These are phyloP conservation scores for Chaetorhynchus papuensis DNA, from an alignment of 2,113 vertebrate species.

Conservation along the genomic window DNA sequence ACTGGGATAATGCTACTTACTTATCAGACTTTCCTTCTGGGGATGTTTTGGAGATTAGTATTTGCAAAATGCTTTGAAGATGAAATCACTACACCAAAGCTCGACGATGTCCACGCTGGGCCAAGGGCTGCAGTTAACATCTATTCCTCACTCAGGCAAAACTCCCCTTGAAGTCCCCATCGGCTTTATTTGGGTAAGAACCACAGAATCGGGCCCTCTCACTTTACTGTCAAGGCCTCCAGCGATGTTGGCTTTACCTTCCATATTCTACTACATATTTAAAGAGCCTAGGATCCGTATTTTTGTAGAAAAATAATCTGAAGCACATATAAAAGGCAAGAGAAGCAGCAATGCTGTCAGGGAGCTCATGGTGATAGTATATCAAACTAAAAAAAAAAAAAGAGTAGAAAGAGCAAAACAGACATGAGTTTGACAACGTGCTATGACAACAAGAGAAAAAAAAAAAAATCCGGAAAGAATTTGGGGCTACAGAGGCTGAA, in stretches of 20 bases:
- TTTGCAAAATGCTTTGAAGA: constrained; percentile 59
- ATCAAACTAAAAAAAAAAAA: constrained; percentile 49
- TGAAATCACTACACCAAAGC: constrained; percentile 37
- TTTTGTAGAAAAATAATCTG: constrained; percentile 49
- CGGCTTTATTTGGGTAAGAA: background rate
- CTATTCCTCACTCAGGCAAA: background rate
- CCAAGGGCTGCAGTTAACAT: constrained; percentile 8
- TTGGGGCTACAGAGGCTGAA: constrained; percentile 62
- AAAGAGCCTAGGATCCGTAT: background rate
- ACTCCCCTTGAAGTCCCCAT: background rate
- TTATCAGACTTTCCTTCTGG: constrained; percentile 58
- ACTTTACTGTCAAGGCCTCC: constrained; percentile 1
- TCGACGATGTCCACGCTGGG: background rate
- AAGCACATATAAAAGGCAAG: constrained; percentile 54
- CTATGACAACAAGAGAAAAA: constrained; percentile 40
- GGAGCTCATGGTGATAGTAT: constrained; percentile 55
- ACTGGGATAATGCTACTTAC: constrained; percentile 44
- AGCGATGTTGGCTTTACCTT: background rate
- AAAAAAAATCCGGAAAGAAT: constrained; percentile 11
- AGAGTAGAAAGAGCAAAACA: constrained; percentile 54
- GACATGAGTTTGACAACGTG: constrained; percentile 59
- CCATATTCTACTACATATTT: constrained; percentile 53
- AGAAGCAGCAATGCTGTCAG: constrained; percentile 56
- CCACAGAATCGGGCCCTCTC: background rate
- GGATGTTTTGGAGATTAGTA: constrained; percentile 43